Evolutionary conservation across 2,113 vertebrate genomes (phyloP), one percentile per base, ranked within the genome.

Genomic region (Rhombomys opimus): DNA sequence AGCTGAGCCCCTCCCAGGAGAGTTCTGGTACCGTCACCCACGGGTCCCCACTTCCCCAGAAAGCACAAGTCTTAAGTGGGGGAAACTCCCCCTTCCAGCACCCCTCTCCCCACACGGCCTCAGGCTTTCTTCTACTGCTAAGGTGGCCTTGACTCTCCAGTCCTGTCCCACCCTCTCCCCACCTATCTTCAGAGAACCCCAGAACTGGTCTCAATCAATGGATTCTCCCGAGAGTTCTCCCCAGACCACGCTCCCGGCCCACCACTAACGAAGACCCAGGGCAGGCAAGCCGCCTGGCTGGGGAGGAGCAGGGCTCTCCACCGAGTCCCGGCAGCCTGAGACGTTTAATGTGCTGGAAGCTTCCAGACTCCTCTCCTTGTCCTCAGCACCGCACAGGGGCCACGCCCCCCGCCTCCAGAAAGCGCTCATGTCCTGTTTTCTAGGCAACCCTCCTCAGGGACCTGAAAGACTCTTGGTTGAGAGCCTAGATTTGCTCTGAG

Each of bases 401-500:
- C 59, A 63, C 38, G 13, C 84, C 77, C 57, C 72, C 92, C 50
- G 30, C 46, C 27, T 72, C 78, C 57, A 84, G 59, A 72, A 95
- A 86, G 87, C 46, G 68, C 35, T 57, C 30, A n/a, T 92, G 59
- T 75, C n/a, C 67, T 73, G 25, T 81, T 63, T 94, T 94, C 67
- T 95, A 90, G 90, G n/a, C 90, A 91, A 89, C 63, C 52, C 35
- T 81, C 87, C 20, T 76, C 87, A 92, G 90, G 23, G 54, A 93
- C 73, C 91, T 41, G 57, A 91, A 61, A 70, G 67, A 73, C n/a
- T 91, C 67, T 93, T 87, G 46, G 35, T 54, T 90, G 68, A 91
- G 67, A 82, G 25, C 82, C 54, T 75, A 54, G 0, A n/a, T 93
- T 97, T 93, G 73, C 84, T 97, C 82, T 78, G 63, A 96, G 68